Conservation (phyloP, 2,888 invertebrate genomes). For the Kuschelorhynchus macadamiae region DNA sequence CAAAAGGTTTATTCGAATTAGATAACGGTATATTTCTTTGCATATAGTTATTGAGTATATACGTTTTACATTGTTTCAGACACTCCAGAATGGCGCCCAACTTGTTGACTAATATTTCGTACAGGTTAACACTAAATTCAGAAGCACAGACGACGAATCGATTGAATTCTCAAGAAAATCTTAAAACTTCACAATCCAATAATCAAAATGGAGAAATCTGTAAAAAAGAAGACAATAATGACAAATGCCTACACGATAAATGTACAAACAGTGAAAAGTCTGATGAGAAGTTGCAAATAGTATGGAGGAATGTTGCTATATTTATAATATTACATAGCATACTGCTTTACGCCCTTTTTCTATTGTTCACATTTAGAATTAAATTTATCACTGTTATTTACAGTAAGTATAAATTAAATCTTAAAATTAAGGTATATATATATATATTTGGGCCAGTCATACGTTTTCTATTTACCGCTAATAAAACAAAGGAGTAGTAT, state of each 20-base stretch:
- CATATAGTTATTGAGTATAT: too few relatives aligned
- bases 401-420: conserved; percentile 68
- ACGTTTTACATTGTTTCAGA: conserved; percentile 9
- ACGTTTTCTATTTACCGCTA: too few relatives aligned
- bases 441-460: too few relatives aligned
- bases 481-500: too few relatives aligned
- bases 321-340: conserved; percentile 80
- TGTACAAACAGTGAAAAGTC: not conserved
- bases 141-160: not conserved
- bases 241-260: not conserved
- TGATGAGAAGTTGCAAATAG: conserved; percentile 75
- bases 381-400: conserved; percentile 70
- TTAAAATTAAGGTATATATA: too few relatives aligned
- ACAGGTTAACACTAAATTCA: not conserved
- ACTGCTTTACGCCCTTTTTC: conserved; percentile 76
- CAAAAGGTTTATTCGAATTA: too few relatives aligned
- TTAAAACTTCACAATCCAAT: too few relatives aligned
- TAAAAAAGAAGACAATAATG: not conserved
- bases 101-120: conserved; percentile 72
- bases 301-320: conserved; percentile 84
- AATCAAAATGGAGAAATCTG: not conserved
- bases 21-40: too few relatives aligned
- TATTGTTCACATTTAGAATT: conserved; percentile 65
- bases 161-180: too few relatives aligned
- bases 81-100: conserved; percentile 73